Evolutionary conservation across 2,113 vertebrate species (phyloP), one percentile per base, ranked within the genome.

Genomic region (Pseudorectes ferrugineus): DNA sequence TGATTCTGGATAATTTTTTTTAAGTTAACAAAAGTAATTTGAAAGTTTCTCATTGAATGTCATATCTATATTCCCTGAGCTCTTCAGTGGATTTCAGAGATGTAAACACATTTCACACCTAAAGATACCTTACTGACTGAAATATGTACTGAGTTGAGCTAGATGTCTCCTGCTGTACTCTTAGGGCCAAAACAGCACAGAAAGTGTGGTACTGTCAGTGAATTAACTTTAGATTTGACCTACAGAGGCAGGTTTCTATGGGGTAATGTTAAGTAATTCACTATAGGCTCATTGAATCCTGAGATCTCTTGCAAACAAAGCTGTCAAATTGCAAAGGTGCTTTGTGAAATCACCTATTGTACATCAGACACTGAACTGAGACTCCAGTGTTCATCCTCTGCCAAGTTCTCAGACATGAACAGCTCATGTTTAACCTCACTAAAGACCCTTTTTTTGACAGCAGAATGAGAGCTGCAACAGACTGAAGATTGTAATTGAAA

Each of bases 341-440:
- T 91, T 92, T 88, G 83, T 88, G 85, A 95, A 88, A 78, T 74
- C 87, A 84, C n/a, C 82, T 92, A 72, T 79, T 96, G 82, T 88
- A 73, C 54, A 49, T 57, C 71, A 93, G 79, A 58, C 68, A 77
- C 26, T 0, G 0, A 71, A 90, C 43, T 70, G 71, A 96, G 79
- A 79, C 81, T 80, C 43, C 26, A 67, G 36, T 83, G 83, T 92
- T 96, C 67, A 93, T 72, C 48, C 63, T 88, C 58, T 94, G 83
- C 72, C 85, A 80, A 89, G 62, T 83, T 45, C 71, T 59, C 43
- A 93, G 62, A 86, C 61, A 62, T 6, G 14, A 95, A 93, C 89
- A 93, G 54, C 73, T 95, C 57, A 23, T 55, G 33, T 88, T 95
- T 88, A 91, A 90, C 77, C 58, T 96, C 36, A 89, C 57, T 74